phyloP scores from a whole-genome alignment of 2,113 vertebrate genomes.

The Seriola aureovittata region DNA sequence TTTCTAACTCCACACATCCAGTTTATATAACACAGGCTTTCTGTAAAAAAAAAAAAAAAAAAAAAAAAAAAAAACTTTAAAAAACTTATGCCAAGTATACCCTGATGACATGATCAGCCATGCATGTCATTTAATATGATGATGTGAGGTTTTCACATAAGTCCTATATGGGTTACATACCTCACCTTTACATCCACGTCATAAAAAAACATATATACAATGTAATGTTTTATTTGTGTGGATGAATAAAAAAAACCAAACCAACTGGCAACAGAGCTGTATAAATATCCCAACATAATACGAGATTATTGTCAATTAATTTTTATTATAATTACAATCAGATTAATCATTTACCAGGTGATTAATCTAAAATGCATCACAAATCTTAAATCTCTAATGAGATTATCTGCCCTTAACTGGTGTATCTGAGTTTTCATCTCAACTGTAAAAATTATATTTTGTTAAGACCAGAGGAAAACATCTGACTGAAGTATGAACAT shows the following conservation, averaged over 20 bases:
- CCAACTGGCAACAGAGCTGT: not conserved
- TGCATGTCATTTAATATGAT: too few species aligned
- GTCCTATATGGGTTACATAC: too few species aligned
- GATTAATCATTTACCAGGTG: too few species aligned
- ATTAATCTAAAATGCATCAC: not conserved
- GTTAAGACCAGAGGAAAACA: too few species aligned
- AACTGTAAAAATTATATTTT: not conserved
- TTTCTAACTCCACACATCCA: not conserved
- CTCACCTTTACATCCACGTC: too few species aligned
- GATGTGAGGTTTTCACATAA: too few species aligned
- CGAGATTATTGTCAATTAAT: too few species aligned
- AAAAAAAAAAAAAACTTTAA: not conserved
- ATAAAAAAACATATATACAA: too few species aligned
- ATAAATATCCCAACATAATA: not conserved
- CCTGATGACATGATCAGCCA: not conserved
- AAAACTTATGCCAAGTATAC: not conserved
- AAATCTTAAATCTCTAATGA: not conserved
- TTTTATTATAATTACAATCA: not conserved
- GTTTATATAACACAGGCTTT: not conserved
- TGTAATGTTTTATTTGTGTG: too few species aligned
- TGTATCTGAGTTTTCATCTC: conserved; percentile 3
- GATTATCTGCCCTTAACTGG: not conserved
- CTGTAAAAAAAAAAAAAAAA: too few species aligned
- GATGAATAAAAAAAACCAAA: too few species aligned
- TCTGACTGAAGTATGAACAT: not conserved